These are phyloP conservation scores for Brachionus paranguensis DNA, from an alignment of 1,140 invertebrate genomes.

Conservation along the genomic window DNA sequence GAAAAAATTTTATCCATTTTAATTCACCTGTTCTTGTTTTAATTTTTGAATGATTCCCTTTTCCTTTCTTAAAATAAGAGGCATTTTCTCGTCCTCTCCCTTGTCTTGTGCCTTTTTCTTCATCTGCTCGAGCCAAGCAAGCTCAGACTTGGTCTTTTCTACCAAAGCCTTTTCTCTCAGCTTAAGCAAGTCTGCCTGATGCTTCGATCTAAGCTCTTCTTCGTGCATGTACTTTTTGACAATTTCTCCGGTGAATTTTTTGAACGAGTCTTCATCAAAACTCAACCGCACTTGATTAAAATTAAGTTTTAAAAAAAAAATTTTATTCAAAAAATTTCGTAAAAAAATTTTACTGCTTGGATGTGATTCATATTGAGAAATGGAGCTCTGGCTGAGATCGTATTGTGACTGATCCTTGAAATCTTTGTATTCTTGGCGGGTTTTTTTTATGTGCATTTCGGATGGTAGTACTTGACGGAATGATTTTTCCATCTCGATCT, in stretches of 20 bases:
- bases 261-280: conserved; percentile 49
- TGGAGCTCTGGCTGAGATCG: conserved; percentile 22
- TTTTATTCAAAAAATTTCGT: not conserved
- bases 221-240: conserved; percentile 54
- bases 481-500: conserved; percentile 46
- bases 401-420: not conserved
- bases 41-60: conserved; percentile 57
- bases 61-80: conserved; percentile 60
- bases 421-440: conserved; percentile 44
- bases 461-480: conserved; percentile 50
- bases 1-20: not conserved
- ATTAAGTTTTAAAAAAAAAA: too few relatives aligned
- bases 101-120: conserved; percentile 54
- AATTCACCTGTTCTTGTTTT: conserved; percentile 53
- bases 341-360: not conserved
- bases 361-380: not conserved
- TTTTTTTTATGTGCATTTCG: conserved; percentile 49
- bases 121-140: conserved; percentile 59
- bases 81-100: conserved; percentile 57
- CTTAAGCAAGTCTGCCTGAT: conserved; percentile 53
- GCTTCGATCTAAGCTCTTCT: conserved; percentile 51
- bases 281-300: not conserved
- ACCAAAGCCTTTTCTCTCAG: conserved; percentile 60
- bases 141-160: conserved; percentile 61
- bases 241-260: conserved; percentile 52